Evolutionary conservation across 2,888 invertebrate species (phyloP).

Genomic region (Sminthurinus aureus): DNA sequence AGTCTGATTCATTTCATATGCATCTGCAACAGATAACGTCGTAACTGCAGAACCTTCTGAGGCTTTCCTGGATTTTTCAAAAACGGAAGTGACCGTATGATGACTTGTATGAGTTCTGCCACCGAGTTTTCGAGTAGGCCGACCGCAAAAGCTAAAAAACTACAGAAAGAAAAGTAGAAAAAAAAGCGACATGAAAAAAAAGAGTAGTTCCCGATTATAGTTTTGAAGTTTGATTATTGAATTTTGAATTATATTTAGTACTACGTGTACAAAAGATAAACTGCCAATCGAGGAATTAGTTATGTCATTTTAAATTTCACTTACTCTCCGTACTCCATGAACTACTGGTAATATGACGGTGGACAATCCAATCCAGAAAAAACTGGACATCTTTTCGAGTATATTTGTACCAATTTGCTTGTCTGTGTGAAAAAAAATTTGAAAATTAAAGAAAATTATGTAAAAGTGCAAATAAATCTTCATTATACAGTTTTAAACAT

Average conservation of each 20-base stretch:
- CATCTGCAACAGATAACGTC: slow-evolving; percentile 53
- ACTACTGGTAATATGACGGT: slow-evolving; percentile 53
- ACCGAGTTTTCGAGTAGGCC: slow-evolving; percentile 42
- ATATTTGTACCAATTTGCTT: slow-evolving; percentile 44
- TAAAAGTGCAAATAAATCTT: no score
- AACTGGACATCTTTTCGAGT: slow-evolving; percentile 41
- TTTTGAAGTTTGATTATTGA: no score
- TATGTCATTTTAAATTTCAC: no score
- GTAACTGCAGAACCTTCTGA: slow-evolving; percentile 57
- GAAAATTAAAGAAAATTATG: not conserved
- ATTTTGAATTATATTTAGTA: no score
- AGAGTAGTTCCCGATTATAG: no score
- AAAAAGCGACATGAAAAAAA: no score
- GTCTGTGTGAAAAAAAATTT: slow-evolving; percentile 37
- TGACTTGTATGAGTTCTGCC: slow-evolving; percentile 50
- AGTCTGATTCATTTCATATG: slow-evolving; percentile 50
- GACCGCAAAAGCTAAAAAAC: slow-evolving; percentile 54
- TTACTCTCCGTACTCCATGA: slow-evolving; percentile 49
- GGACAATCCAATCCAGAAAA: slow-evolving; percentile 51
- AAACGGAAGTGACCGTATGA: slow-evolving; percentile 54
- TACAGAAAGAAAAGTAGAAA: no score
- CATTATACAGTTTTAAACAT: no score
- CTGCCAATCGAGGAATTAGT: no score
- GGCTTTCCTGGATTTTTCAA: slow-evolving; percentile 58
- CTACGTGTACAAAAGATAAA: no score